phyloP scores from a whole-genome alignment of 2,888 invertebrate genomes.

The Odontothrips loti region DNA sequence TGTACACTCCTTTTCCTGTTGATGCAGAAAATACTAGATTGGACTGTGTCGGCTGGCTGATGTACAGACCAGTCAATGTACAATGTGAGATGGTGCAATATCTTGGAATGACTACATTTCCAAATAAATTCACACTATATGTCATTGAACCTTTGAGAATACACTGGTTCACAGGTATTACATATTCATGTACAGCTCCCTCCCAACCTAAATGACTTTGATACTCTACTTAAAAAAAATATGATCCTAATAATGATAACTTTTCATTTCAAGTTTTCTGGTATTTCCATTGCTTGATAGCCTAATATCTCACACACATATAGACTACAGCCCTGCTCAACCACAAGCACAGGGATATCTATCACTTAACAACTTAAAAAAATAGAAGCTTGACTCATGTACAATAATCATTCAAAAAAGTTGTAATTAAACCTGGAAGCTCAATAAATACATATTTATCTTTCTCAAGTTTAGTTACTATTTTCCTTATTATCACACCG shows the following conservation, averaged over 20 bases:
- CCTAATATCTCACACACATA: neutral
- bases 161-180: neutral
- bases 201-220: too few relatives aligned
- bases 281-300: neutral
- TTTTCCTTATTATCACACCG: conserved; percentile 19
- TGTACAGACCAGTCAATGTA: neutral
- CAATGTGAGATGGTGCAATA: neutral
- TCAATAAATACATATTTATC: neutral
- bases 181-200: too few relatives aligned
- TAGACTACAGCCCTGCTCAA: conserved; percentile 19
- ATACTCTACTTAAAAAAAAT: too few relatives aligned
- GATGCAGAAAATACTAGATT: neutral
- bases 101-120: neutral
- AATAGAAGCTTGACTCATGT: conserved; percentile 22
- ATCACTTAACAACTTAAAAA: conserved; percentile 25
- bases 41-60: neutral
- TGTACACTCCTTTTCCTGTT: neutral
- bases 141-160: neutral
- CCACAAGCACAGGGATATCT: conserved; percentile 22
- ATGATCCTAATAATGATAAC: too few relatives aligned
- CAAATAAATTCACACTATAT: neutral
- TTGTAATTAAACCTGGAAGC: conserved; percentile 20
- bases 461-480: neutral
- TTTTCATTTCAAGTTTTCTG: too few relatives aligned
- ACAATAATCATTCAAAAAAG: conserved; percentile 1